Evolutionary conservation across 2,113 vertebrate genomes (phyloP).

Genomic region (Grammomys dolichurus): DNA sequence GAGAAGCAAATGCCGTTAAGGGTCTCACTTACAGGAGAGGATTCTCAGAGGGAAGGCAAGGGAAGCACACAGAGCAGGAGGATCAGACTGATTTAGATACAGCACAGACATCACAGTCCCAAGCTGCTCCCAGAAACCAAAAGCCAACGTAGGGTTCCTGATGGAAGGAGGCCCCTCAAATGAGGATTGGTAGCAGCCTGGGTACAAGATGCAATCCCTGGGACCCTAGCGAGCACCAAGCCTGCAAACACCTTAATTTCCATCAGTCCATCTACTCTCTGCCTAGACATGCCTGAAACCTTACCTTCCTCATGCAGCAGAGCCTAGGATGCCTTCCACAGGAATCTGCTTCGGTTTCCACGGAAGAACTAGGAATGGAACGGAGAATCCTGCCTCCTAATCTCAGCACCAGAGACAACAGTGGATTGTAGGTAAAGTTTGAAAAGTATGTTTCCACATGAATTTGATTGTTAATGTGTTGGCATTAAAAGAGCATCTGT

Average conservation of each 20-base stretch:
- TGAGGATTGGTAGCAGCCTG: background rate
- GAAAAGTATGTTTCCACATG: background rate
- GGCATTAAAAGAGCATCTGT: background rate
- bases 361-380: background rate
- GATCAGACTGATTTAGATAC: background rate
- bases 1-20: slow-evolving; percentile 56
- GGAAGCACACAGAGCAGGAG: background rate
- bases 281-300: background rate
- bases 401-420: no score
- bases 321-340: background rate
- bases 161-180: background rate
- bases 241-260: no score
- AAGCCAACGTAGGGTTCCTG: background rate
- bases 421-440: background rate
- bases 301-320: background rate
- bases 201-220: background rate
- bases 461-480: background rate
- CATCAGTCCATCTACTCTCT: background rate
- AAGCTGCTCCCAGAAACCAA: background rate
- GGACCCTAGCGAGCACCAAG: accelerated
- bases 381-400: background rate
- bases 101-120: background rate
- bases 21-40: slow-evolving; percentile 37
- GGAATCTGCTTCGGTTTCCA: background rate
- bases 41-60: slow-evolving; percentile 5